Evolutionary conservation across 2,888 invertebrate genomes (phyloP), one percentile per base, ranked within the genome.

Genomic region (Drosophila flavopinicola): DNA sequence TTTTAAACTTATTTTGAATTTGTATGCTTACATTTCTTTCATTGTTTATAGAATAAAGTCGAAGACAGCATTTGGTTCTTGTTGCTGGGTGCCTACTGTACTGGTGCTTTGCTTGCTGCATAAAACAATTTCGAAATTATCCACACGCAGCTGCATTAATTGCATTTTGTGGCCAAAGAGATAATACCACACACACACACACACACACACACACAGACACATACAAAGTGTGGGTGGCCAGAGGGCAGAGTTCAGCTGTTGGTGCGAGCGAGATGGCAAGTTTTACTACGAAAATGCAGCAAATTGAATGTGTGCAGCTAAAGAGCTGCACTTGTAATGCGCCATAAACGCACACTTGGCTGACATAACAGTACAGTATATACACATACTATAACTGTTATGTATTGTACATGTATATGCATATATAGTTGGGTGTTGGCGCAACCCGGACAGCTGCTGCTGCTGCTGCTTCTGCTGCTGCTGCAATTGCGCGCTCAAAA

Each of bases 251-350:
- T 11, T 15, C 39, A 33, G 11, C 30, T 4, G 20, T n/a, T 9
- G 17, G 10, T 17, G 33, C 27, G 9, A 42, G 38, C 15, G 44
- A 57, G 38, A 44, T 39, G 29, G 44, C 51, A 11, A 30, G 38
- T 37, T 76, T 78, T 78, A 83, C 78, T 83, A 83, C 65, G 65
- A 53, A 64, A 60, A 32, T 78, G 63, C 67, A 68, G 72, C 65
- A 59, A 58, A 58, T 52, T 66, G 53, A 60, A 72, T 68, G 76
- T 68, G 76, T 79, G 68, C 77, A 76, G 54, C 60, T 57, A 64
- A n/a, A n/a, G n/a, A n/a, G n/a, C n/a, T n/a, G n/a, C 64, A 59
- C 38, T 48, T 58, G 42, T 27, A 58, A 39, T 67, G 63, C 58
- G 58, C 75, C 52, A 47, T 49, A 51, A 54, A 63, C 63, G 27